phyloP scores from a whole-genome alignment of 2,113 vertebrate genomes.

The Toxotes chatareus region DNA sequence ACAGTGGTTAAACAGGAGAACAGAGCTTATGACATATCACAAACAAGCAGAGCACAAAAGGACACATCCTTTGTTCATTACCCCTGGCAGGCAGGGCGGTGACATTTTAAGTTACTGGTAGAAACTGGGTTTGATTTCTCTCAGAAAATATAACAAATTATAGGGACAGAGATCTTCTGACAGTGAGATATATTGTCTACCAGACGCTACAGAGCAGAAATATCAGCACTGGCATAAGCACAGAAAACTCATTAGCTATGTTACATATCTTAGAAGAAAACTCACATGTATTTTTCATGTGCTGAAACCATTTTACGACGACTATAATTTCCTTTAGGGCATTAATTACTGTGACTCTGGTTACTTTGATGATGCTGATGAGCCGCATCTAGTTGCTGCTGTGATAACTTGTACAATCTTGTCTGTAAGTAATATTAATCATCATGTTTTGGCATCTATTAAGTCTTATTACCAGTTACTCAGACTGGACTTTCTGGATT shows the following conservation, averaged over 20 bases:
- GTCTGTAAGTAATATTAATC: neutral
- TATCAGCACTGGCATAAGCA: too few species aligned
- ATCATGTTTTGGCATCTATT: neutral
- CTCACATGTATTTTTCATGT: neutral
- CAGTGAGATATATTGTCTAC: too few species aligned
- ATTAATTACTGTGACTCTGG: constrained; percentile 1
- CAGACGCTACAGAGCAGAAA: too few species aligned
- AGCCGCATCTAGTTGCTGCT: neutral
- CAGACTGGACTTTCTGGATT: neutral
- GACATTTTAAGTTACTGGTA: neutral
- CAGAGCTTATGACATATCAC: neutral
- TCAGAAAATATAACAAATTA: too few species aligned
- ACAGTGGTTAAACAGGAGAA: constrained; percentile 13
- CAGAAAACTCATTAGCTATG: neutral
- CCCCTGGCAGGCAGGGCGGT: constrained; percentile 2
- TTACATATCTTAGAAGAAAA: neutral
- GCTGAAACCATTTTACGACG: constrained; percentile 1
- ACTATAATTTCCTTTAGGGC: neutral
- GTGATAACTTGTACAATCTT: neutral
- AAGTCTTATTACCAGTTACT: neutral
- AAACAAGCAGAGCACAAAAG: constrained; percentile 10
- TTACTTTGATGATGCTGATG: constrained; percentile 9
- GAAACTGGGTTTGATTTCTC: neutral
- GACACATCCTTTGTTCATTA: neutral
- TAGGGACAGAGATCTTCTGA: too few species aligned